Percentiles rank a stretch among this genome's conserved stretches.
Evolutionary conservation across 1,140 invertebrate genomes (phyloP).

Genomic region (Rhyzopertha dominica): DNA sequence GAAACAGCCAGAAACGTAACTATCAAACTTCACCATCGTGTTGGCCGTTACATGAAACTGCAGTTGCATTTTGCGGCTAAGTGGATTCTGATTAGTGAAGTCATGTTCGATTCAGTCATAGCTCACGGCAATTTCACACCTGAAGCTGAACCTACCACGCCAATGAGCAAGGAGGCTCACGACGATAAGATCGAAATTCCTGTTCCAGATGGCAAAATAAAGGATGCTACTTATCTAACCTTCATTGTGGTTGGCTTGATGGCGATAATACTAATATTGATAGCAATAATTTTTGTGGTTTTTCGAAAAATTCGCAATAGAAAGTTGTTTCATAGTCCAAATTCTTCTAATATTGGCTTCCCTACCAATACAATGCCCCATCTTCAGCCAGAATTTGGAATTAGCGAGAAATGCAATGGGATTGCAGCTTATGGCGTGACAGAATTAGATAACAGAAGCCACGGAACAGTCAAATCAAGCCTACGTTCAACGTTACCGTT

Average conservation of each 20-base stretch:
- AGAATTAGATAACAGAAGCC: constrained; percentile 42
- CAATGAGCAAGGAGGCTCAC: constrained; percentile 52
- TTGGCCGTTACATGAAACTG: constrained; percentile 72
- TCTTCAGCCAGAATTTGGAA: constrained; percentile 30
- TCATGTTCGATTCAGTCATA: constrained; percentile 70
- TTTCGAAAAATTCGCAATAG: constrained; percentile 70
- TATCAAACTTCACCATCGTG: constrained; percentile 67
- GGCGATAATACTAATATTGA: constrained; percentile 69
- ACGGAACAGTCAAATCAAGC: constrained; percentile 46
- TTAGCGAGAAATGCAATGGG: constrained; percentile 38
- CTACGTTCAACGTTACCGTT: constrained; percentile 52
- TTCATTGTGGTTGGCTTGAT: constrained; percentile 76
- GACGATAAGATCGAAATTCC: constrained; percentile 52
- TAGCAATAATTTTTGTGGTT: constrained; percentile 70
- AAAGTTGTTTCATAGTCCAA: constrained; percentile 70
- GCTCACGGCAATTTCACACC: constrained; percentile 68
- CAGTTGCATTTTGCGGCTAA: constrained; percentile 74
- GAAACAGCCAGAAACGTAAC: constrained; percentile 64
- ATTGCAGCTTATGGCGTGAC: constrained; percentile 44
- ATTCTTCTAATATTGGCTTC: constrained; percentile 57
- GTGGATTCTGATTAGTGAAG: constrained; percentile 86
- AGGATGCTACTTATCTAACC: constrained; percentile 73
- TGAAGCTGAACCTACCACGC: constrained; percentile 48
- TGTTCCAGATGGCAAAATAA: constrained; percentile 61
- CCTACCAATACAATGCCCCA: constrained; percentile 35